Base-by-base conservation (phyloP, 2,113 vertebrate genomes). In the Thoracochromis brauschi region DNA sequence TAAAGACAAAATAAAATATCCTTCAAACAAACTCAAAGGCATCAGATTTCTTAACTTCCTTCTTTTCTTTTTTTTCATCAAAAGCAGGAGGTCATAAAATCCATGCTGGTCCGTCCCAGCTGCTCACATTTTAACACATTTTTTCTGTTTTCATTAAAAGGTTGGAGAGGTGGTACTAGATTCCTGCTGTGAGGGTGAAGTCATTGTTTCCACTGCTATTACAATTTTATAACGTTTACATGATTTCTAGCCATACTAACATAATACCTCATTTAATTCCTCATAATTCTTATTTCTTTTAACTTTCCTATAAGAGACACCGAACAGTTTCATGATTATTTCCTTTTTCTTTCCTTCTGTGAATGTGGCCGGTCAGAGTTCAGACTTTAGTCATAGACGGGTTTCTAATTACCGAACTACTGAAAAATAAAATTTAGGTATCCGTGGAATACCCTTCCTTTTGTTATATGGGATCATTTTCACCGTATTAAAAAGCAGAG, bases 11-110 rank as follows among this genome's bases (percentile, higher is more conserved):
- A 26, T 33, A 31, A 9, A 53, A 47, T 38, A 31, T 4, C 49
- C 73, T 53, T 88, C 29, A 83, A 75, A 80, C 68, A 6, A 87
- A 47, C 80, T 80, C 73, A 63, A 51, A 87, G 11, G 49, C 11
- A 35, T 84, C 14, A 17, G 57, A 40, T n/a, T 68, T 82, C 49
- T 79, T 84, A 65, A 8, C 60, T 82, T 79, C 26, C 55, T 81
- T 78, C 26, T 82, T 79, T 21, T 33, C 49, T 17, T 49, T 33
- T 3, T 19, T 58, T 19, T 68, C 33, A 75, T 33, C 4, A 31
- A 31, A 9, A 58, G 42, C 71, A 78, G 9, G 19, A 29, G 9
- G 13, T 57, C 12, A 47, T 85, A 33, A 60, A 85, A 51, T 21
- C 7, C 40, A 40, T 33, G 55, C n/a, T 38, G 38, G 17, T 57